phyloP scores from a whole-genome alignment of 1,140 invertebrate genomes.

The Hyles vespertilio region DNA sequence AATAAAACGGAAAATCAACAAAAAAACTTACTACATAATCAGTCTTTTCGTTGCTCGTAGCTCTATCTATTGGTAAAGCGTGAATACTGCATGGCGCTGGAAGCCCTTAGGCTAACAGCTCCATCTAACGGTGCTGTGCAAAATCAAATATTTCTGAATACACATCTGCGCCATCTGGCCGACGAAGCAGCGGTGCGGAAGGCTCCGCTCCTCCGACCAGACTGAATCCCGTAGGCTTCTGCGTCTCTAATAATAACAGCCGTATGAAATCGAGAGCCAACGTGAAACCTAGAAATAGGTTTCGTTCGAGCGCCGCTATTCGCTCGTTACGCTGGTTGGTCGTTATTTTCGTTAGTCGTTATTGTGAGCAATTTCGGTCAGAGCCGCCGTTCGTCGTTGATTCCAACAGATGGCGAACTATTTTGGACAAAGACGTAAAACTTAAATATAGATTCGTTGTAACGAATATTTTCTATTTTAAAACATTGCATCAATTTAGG shows the following conservation, averaged over 20 bases:
- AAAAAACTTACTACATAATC: constrained; percentile 19
- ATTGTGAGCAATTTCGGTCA: constrained; percentile 19
- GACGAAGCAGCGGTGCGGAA: constrained; percentile 37
- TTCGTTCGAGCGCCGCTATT: constrained; percentile 28
- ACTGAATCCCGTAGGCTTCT: constrained; percentile 52
- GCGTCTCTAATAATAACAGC: constrained; percentile 41
- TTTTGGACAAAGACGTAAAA: constrained; percentile 11
- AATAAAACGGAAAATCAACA: neutral
- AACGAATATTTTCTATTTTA: no score
- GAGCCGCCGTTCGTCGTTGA: constrained; percentile 25
- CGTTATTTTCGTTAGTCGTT: constrained; percentile 53
- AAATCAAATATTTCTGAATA: constrained; percentile 29
- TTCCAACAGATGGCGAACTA: constrained; percentile 41
- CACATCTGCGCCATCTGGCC: constrained; percentile 43
- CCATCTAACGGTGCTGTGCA: constrained; percentile 41
- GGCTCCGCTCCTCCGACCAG: constrained; percentile 42
- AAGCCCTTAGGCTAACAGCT: constrained; percentile 24
- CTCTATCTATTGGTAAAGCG: constrained; percentile 39
- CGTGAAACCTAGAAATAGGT: constrained; percentile 48
- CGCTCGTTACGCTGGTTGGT: constrained; percentile 40
- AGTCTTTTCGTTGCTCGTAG: constrained; percentile 31
- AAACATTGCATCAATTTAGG: no score
- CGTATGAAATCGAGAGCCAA: constrained; percentile 36
- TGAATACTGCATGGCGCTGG: constrained; percentile 19
- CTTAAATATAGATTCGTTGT: constrained; percentile 1